A percentile compares a stretch with the other conserved stretches of the same genome.
These are phyloP conservation scores for Trematocara marginatum DNA, from an alignment of 2,113 vertebrate genomes.

Conservation along the genomic window DNA sequence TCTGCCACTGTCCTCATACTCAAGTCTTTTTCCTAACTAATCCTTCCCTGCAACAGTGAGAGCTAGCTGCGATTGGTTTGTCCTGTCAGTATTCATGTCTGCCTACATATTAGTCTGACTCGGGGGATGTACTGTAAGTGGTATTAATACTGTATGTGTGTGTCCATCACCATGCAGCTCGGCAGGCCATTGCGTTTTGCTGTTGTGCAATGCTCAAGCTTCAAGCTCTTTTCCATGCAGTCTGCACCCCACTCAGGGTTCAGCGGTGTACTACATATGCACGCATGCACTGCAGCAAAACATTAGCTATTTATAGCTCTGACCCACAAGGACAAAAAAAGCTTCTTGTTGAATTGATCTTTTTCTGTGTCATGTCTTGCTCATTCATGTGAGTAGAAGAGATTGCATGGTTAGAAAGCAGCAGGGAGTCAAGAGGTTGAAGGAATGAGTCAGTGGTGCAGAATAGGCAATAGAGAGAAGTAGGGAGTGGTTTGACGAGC, in stretches of 20 bases:
- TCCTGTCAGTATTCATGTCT: not conserved
- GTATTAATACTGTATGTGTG: slow-evolving; percentile 1
- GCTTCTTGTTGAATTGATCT: slow-evolving; percentile 11
- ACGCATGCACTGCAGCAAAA: slow-evolving; percentile 42
- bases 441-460: slow-evolving; percentile 37
- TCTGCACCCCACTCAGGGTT: slow-evolving; percentile 8
- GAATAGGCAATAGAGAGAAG: slow-evolving; percentile 4
- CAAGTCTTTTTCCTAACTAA: not conserved
- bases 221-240: slow-evolving; percentile 18
- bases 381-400: not conserved
- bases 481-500: slow-evolving; percentile 21
- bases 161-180: not conserved
- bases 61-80: slow-evolving; percentile 24
- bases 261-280: slow-evolving; percentile 11
- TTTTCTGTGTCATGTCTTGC: not conserved
- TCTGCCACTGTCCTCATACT: not conserved
- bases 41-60: slow-evolving; percentile 23
- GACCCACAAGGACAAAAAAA: slow-evolving; percentile 28
- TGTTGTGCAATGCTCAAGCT: slow-evolving; percentile 17
- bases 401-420: not conserved
- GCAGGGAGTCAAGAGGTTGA: not conserved
- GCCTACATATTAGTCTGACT: slow-evolving; percentile 3
- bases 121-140: not conserved
- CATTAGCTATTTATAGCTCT: slow-evolving; percentile 52
- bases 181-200: not conserved